phyloP scores from a whole-genome alignment of 1,140 invertebrate genomes.

The Bombus pyrosoma region DNA sequence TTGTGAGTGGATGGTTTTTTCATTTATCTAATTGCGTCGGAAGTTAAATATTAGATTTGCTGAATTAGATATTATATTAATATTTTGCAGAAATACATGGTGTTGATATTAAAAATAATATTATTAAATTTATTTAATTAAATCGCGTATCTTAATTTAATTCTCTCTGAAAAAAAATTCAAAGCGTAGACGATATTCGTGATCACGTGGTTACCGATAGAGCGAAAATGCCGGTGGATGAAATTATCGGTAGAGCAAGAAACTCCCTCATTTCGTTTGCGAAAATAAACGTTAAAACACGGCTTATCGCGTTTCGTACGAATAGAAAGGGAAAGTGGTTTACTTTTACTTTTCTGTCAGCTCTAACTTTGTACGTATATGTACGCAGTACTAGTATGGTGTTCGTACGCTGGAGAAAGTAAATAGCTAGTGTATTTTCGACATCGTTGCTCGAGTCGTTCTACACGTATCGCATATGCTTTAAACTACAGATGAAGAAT shows the following conservation, averaged over 20 bases:
- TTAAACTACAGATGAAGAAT: background rate
- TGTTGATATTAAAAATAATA: background rate
- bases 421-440: conserved; percentile 13
- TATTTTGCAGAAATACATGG: no score
- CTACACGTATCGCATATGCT: background rate
- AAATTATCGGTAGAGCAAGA: conserved; percentile 10
- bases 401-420: conserved; percentile 26
- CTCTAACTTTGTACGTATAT: background rate
- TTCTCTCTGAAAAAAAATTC: no score
- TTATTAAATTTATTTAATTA: background rate
- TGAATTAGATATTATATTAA: no score
- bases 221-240: background rate
- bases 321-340: conserved; percentile 67
- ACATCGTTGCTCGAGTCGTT: background rate
- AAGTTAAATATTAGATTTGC: background rate
- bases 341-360: conserved; percentile 5
- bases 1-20: background rate
- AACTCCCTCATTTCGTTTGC: background rate
- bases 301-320: conserved; percentile 15
- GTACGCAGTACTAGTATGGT: background rate
- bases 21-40: background rate
- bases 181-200: background rate
- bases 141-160: background rate
- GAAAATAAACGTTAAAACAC: background rate
- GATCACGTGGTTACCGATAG: background rate